Percentiles rank a stretch among this genome's conserved stretches.
Conservation (phyloP, 92 coral and sea anemone species). For the Micromussa lordhowensis region DNA sequence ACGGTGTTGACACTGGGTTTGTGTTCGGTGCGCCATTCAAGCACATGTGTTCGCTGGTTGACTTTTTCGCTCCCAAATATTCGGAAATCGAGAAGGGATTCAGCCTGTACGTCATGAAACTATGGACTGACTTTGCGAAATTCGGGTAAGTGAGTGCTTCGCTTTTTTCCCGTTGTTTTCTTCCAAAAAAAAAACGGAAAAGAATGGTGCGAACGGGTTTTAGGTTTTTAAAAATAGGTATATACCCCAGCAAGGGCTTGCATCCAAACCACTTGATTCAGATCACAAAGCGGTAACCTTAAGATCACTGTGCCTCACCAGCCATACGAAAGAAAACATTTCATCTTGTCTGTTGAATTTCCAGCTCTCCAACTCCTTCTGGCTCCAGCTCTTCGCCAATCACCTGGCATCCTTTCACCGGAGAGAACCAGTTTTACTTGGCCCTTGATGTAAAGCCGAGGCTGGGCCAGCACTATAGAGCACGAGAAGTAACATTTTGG, state of each 20-base stretch:
- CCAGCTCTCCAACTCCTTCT: conserved; percentile 18
- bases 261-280: not conserved
- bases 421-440: conserved; percentile 13
- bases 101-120: conserved; percentile 40
- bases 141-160: conserved; percentile 38
- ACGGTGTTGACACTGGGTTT: conserved; percentile 21
- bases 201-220: too few relatives aligned
- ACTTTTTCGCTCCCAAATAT: conserved; percentile 4
- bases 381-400: not conserved
- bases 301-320: not conserved
- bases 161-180: not conserved
- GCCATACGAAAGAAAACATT: not conserved
- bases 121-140: conserved; percentile 70
- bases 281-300: not conserved
- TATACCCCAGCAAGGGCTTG: not conserved
- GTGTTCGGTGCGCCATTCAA: conserved; percentile 48
- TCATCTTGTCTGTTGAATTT: not conserved
- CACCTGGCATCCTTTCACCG: not conserved
- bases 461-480: not conserved
- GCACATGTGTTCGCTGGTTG: not conserved
- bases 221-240: too few relatives aligned
- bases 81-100: conserved; percentile 60
- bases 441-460: conserved; percentile 29
- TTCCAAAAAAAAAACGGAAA: too few relatives aligned
- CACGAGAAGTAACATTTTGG: conserved; percentile 17